Conservation (phyloP, 2,888 invertebrate species). For the Drosophila multiciliata region DNA sequence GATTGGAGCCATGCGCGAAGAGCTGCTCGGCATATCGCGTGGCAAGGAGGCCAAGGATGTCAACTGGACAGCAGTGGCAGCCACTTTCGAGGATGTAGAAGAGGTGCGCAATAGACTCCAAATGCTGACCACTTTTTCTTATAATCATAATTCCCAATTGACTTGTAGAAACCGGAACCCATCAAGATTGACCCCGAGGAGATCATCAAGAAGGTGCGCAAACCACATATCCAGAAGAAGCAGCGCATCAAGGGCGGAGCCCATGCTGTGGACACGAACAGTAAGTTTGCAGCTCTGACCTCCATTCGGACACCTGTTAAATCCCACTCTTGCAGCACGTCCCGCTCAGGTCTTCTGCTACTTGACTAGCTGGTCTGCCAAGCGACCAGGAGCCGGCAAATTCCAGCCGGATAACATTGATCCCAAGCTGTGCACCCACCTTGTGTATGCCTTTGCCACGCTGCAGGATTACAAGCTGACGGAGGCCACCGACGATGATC, state of each 20-base stretch:
- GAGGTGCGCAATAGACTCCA: constrained; percentile 67
- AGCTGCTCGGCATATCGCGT: constrained; percentile 92
- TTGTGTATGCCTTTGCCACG: constrained; percentile 97
- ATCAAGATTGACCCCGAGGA: constrained; percentile 92
- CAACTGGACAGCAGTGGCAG: constrained; percentile 93
- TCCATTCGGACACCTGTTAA: background rate
- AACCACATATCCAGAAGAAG: constrained; percentile 86
- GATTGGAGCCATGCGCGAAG: constrained; percentile 96
- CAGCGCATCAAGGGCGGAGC: constrained; percentile 86
- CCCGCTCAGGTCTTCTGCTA: constrained; percentile 97
- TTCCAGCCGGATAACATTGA: constrained; percentile 96
- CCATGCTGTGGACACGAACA: constrained; percentile 87
- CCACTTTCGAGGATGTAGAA: constrained; percentile 86
- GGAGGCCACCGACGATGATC: constrained; percentile 92
- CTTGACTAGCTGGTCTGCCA: constrained; percentile 98
- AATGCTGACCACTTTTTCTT: background rate
- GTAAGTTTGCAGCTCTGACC: constrained; percentile 85
- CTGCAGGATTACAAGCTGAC: constrained; percentile 93
- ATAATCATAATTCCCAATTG: background rate
- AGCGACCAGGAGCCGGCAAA: constrained; percentile 94
- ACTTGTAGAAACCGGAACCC: constrained; percentile 88
- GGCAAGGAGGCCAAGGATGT: constrained; percentile 93
- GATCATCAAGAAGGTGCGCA: constrained; percentile 89
- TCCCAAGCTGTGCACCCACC: constrained; percentile 95
- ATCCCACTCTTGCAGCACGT: constrained; percentile 87